Percentiles rank a stretch among this genome's conserved stretches.
These are phyloP conservation scores for Drosophila seguyi DNA, from an alignment of 1,140 invertebrate species.

Conservation along the genomic window DNA sequence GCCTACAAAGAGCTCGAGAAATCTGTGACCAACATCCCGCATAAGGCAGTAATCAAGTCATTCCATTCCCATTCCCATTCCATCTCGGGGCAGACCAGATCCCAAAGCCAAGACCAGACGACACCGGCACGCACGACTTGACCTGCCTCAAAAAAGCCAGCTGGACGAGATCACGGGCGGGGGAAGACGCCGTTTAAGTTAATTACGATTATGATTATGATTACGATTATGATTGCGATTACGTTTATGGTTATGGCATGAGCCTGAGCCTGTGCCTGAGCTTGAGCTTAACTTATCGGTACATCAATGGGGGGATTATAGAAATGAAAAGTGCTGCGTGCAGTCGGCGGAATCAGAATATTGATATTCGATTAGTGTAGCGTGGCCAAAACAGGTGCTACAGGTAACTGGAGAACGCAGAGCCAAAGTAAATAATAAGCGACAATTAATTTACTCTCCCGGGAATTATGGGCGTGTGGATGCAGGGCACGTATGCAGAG, in stretches of 20 bases:
- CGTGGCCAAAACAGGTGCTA: constrained; percentile 59
- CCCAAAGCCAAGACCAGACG: constrained; percentile 42
- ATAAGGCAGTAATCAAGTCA: constrained; percentile 42
- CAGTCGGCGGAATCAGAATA: constrained; percentile 66
- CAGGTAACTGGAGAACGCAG: constrained; percentile 6
- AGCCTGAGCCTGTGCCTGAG: constrained; percentile 14
- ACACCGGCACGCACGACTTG: constrained; percentile 57
- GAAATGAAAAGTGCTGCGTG: constrained; percentile 59
- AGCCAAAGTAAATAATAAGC: constrained; percentile 67
- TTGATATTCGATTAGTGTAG: constrained; percentile 77
- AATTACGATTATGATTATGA: constrained; percentile 70
- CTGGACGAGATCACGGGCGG: constrained; percentile 1
- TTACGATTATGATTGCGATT: constrained; percentile 41
- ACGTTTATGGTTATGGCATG: constrained; percentile 25
- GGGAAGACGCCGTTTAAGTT: constrained; percentile 66
- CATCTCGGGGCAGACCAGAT: constrained; percentile 18
- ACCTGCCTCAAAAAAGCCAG: constrained; percentile 61
- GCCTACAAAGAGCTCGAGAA: constrained; percentile 30
- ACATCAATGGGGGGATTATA: constrained; percentile 50
- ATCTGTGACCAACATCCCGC: constrained; percentile 46
- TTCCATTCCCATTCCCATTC: constrained; percentile 25
- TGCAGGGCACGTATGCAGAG: constrained; percentile 32
- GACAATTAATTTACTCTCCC: constrained; percentile 75
- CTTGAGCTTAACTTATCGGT: constrained; percentile 36
- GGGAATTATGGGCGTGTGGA: constrained; percentile 48